Evolutionary conservation across 2,888 invertebrate species (phyloP).

Genomic region (Heliconius aoede): DNA sequence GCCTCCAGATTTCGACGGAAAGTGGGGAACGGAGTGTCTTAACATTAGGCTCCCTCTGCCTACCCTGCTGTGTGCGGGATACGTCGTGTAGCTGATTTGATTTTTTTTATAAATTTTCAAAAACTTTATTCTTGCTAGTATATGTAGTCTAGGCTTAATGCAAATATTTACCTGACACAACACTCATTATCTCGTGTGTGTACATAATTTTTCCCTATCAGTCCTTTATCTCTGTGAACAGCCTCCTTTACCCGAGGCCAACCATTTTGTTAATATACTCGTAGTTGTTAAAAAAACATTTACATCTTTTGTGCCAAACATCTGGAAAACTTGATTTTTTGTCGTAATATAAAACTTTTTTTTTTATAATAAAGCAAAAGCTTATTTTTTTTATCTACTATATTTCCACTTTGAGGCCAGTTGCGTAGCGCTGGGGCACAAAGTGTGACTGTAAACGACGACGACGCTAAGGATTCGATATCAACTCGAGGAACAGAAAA

Average conservation of each 20-base stretch:
- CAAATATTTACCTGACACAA: slow-evolving; percentile 73
- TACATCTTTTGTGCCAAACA: not conserved
- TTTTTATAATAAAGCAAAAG: slow-evolving; percentile 6
- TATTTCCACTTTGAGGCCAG: not conserved
- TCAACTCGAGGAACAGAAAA: no score
- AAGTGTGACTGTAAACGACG: no score
- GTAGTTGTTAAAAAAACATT: slow-evolving; percentile 3
- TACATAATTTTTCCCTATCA: slow-evolving; percentile 66
- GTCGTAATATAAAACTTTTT: not conserved
- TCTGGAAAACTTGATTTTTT: not conserved
- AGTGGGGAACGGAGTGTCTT: no score
- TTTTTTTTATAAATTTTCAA: no score
- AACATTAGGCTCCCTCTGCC: no score
- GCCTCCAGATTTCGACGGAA: no score
- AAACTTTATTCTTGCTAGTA: not conserved
- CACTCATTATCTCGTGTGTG: slow-evolving; percentile 66
- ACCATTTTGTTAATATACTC: slow-evolving; percentile 37
- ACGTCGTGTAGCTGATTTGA: no score
- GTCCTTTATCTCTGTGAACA: slow-evolving; percentile 69
- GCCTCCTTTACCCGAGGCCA: slow-evolving; percentile 58
- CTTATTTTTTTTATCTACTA: not conserved
- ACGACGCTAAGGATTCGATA: no score
- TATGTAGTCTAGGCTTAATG: slow-evolving; percentile 25
- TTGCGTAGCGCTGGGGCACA: no score
- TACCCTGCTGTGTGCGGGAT: no score